Conservation (phyloP, 2,113 vertebrate genomes). For the Geothlypis trichas region DNA sequence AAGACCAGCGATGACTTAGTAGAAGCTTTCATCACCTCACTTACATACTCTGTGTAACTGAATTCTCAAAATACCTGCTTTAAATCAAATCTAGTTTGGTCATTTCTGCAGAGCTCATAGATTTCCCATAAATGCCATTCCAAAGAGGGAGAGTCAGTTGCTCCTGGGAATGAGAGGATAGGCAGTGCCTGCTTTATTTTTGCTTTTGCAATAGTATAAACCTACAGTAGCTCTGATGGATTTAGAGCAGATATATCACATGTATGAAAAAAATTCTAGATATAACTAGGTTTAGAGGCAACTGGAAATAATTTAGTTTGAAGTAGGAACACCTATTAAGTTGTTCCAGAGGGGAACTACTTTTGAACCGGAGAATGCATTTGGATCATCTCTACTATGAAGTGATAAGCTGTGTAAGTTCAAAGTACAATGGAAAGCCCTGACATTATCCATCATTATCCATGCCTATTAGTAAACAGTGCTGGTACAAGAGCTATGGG, state of each 20-base stretch:
- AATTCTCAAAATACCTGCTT: neutral
- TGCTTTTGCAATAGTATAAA: neutral
- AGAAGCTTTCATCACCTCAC: neutral
- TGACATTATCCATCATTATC: neutral
- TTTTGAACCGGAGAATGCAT: neutral
- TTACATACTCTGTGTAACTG: neutral
- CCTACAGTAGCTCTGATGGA: neutral
- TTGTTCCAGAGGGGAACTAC: neutral
- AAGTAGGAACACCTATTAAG: neutral
- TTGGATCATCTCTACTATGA: neutral
- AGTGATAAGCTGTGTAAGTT: conserved; percentile 4
- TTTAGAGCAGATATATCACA: neutral
- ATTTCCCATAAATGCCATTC: neutral
- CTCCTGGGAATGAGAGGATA: neutral
- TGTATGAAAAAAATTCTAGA: neutral
- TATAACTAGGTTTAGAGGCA: neutral
- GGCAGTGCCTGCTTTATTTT: neutral
- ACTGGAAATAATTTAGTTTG: neutral
- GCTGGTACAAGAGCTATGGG: neutral
- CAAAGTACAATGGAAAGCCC: neutral
- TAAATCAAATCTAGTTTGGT: neutral
- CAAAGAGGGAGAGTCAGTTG: neutral
- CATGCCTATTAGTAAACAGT: neutral
- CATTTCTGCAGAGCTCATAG: neutral
- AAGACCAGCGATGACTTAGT: neutral